Base-by-base conservation (phyloP, 2,797 vertebrate genomes). In the Sphenopsis melanotis region DNA sequence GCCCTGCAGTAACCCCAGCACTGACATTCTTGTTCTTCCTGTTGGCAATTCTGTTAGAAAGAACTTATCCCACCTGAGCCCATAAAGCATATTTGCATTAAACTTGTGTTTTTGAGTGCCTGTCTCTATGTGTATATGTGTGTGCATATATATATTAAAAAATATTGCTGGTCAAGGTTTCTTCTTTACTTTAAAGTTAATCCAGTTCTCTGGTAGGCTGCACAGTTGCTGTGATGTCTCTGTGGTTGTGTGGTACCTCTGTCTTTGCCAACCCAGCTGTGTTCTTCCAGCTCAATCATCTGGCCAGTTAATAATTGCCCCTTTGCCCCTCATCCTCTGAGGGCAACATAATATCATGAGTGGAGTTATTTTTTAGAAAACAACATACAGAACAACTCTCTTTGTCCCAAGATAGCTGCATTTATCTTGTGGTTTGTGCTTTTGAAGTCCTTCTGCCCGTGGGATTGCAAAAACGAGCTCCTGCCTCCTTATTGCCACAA, bases 401-500 rank as follows among this genome's bases (percentile, higher is more conserved):
- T 92, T 87, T 96, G 68, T 96, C 94, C 87, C 83, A 96, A 59
- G 87, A 97, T 97, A 97, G 97, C 74, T 95, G 53, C 7, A 3
- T 96, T 96, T 96, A 92, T 97, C 91, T 93, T 95, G 96, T 91
- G 97, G 96, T 86, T 96, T 92, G 53, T 87, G 90, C 92, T 96
- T 97, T 95, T 97, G 94, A 97, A 97, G 95, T 94, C 83, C 32
- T 83, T 46, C 70, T 94, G 94, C 88, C 59, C 69, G 8, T 95
- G 82, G 92, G 87, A 94, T 89, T 95, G 65, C 91, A 95, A 78
- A 96, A 94, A 93, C 0, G 12, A 86, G 72, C 83, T 96, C 75
- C 90, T 96, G 86, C 93, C 94, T 96, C 90, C 84, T 93, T 92
- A 34, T 26, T 92, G 80, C 96, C 90, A n/a, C 93, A 96, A 96